Evolutionary conservation across 2,797 vertebrate genomes (phyloP).

Genomic region (Kryptolebias ocellatus): DNA sequence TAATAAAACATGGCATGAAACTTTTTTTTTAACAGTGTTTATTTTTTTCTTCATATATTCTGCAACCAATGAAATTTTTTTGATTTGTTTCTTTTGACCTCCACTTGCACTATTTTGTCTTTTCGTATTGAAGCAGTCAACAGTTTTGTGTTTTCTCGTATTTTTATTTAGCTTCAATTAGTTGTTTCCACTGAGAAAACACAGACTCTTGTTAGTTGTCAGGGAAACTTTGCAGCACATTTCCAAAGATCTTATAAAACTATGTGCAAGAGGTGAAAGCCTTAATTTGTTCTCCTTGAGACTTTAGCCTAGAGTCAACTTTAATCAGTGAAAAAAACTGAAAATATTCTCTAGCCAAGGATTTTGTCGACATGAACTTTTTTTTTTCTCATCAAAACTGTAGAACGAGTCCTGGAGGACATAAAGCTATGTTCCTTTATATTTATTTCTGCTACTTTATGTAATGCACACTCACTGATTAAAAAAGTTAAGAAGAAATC

Average conservation of each 20-base stretch:
- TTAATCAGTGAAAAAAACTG: conserved; percentile 49
- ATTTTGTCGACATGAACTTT: conserved; percentile 48
- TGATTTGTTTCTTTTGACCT: conserved; percentile 15
- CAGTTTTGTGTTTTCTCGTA: conserved; percentile 63
- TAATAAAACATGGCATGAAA: no score
- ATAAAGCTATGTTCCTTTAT: conserved; percentile 14
- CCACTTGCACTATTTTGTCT: conserved; percentile 36
- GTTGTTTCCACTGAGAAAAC: conserved; percentile 51
- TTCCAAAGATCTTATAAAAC: conserved; percentile 51
- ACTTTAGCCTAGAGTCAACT: conserved; percentile 26
- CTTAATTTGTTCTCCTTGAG: conserved; percentile 13
- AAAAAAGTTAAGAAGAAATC: no score
- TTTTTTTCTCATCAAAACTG: conserved; percentile 34
- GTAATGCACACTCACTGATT: no score
- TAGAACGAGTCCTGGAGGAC: conserved; percentile 13
- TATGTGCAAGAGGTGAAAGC: conserved; percentile 45
- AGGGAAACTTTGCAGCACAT: conserved; percentile 49
- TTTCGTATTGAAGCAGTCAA: conserved; percentile 15
- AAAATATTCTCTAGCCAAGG: conserved; percentile 10
- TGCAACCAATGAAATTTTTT: conserved; percentile 35
- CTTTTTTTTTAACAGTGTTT: no score
- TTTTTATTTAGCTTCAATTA: conserved; percentile 62
- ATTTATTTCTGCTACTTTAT: not conserved
- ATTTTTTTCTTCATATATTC: conserved; percentile 26
- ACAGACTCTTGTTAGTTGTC: conserved; percentile 42